Evolutionary conservation across 2,797 vertebrate genomes (phyloP).

Genomic region (Esox masquinongy): DNA sequence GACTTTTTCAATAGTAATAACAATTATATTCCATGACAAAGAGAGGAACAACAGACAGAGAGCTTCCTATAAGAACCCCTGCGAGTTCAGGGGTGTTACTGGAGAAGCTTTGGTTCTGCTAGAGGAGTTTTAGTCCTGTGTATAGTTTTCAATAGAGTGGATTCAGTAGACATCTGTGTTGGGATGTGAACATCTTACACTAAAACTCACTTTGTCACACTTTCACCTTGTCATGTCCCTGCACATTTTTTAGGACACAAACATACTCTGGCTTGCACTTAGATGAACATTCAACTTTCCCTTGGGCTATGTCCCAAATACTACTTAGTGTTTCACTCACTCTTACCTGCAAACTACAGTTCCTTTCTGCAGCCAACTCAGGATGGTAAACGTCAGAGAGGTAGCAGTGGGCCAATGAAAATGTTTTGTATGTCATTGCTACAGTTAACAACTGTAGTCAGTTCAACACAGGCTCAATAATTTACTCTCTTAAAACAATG

Average conservation of each 20-base stretch:
- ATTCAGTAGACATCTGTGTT: background rate
- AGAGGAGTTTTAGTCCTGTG: constrained; percentile 4
- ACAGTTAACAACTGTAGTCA: constrained; percentile 3
- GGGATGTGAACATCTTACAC: background rate
- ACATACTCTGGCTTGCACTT: constrained; percentile 23
- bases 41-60: constrained; percentile 22
- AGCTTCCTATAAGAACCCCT: constrained; percentile 29
- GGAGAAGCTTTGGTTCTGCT: constrained; percentile 16
- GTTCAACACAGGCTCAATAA: constrained; percentile 17
- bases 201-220: constrained; percentile 2
- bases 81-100: constrained; percentile 16
- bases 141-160: background rate
- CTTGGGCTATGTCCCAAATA: constrained; percentile 28
- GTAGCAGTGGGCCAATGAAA: background rate
- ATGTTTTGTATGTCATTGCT: constrained; percentile 8
- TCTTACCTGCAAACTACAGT: constrained; percentile 7
- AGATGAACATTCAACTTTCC: constrained; percentile 23
- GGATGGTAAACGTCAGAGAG: background rate
- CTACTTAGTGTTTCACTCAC: background rate
- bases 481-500: constrained; percentile 10
- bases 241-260: constrained; percentile 15
- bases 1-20: constrained; percentile 45
- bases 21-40: constrained; percentile 35
- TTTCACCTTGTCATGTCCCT: constrained; percentile 1
- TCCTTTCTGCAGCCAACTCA: background rate